Percentiles rank a stretch among this genome's conserved stretches.
phyloP scores from a whole-genome alignment of 2,888 invertebrate genomes.

The Acronicta leporina region DNA sequence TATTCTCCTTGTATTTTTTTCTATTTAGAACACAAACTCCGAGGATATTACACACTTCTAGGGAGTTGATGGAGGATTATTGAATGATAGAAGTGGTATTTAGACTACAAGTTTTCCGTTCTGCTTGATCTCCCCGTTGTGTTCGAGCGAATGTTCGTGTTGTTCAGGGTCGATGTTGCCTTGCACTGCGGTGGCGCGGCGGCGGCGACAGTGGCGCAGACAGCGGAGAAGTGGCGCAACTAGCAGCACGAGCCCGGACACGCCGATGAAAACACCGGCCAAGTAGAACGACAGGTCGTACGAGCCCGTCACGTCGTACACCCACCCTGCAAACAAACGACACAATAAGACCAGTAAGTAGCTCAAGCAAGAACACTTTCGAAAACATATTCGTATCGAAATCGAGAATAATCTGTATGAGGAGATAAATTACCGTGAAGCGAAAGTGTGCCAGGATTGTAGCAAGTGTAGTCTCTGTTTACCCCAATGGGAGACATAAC shows the following conservation, averaged over 20 bases:
- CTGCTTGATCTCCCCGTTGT: slow-evolving; percentile 59
- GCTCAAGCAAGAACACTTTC: too few relatives aligned
- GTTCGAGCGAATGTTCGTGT: not conserved
- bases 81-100: not conserved
- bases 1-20: not conserved
- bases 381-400: too few relatives aligned
- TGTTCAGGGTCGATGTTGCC: too few relatives aligned
- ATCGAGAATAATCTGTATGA: too few relatives aligned
- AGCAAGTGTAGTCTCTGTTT: too few relatives aligned
- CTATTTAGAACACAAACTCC: too few relatives aligned
- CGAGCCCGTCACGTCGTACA: slow-evolving; percentile 93
- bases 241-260: slow-evolving; percentile 91
- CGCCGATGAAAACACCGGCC: slow-evolving; percentile 93
- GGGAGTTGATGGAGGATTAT: too few relatives aligned
- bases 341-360: too few relatives aligned
- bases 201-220: slow-evolving; percentile 35
- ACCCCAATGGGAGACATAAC: too few relatives aligned
- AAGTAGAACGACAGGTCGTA: slow-evolving; percentile 95
- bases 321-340: slow-evolving; percentile 90
- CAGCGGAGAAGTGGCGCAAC: slow-evolving; percentile 66
- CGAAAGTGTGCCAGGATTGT: too few relatives aligned
- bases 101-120: slow-evolving; percentile 64
- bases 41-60: too few relatives aligned
- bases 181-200: not conserved
- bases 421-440: too few relatives aligned